A percentile compares a stretch with the other conserved stretches of the same genome.
phyloP scores from a whole-genome alignment of 2,113 vertebrate genomes.

The Dicaeum eximium region DNA sequence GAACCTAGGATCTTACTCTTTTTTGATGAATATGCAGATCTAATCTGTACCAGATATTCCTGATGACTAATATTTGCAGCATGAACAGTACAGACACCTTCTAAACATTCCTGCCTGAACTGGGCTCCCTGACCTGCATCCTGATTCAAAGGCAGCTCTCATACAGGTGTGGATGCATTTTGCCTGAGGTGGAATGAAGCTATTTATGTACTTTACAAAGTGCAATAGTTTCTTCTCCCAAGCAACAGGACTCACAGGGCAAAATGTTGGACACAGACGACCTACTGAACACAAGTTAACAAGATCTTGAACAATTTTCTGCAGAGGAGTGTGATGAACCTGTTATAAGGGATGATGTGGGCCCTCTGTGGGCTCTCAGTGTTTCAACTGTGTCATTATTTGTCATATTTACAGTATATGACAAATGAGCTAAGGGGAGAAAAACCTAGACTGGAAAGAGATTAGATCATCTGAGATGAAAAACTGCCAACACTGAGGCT shows the following conservation, averaged over 20 bases:
- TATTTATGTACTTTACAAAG: not conserved
- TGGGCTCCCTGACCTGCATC: not conserved
- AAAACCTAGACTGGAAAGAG: constrained; percentile 45
- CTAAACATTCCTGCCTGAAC: not conserved
- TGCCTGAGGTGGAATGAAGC: not conserved
- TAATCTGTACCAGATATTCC: not conserved
- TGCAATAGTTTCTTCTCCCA: not conserved
- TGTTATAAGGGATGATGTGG: constrained; percentile 12
- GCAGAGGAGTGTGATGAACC: constrained; percentile 4
- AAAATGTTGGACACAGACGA: not conserved
- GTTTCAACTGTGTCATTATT: constrained; percentile 48
- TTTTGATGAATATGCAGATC: not conserved
- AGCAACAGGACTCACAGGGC: not conserved
- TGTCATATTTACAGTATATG: constrained; percentile 62
- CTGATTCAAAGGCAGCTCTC: not conserved
- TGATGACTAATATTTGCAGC: not conserved
- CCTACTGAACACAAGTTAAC: constrained; percentile 32
- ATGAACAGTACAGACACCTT: not conserved
- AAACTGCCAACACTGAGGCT: constrained; percentile 20
- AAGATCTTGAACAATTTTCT: constrained; percentile 37
- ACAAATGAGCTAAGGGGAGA: constrained; percentile 51
- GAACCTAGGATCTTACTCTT: not conserved
- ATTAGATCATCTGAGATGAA: constrained; percentile 62
- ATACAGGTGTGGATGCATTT: not conserved
- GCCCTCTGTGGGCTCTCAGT: constrained; percentile 12